Conservation (phyloP, 2,113 vertebrate species). For the Cinclus mexicanus region DNA sequence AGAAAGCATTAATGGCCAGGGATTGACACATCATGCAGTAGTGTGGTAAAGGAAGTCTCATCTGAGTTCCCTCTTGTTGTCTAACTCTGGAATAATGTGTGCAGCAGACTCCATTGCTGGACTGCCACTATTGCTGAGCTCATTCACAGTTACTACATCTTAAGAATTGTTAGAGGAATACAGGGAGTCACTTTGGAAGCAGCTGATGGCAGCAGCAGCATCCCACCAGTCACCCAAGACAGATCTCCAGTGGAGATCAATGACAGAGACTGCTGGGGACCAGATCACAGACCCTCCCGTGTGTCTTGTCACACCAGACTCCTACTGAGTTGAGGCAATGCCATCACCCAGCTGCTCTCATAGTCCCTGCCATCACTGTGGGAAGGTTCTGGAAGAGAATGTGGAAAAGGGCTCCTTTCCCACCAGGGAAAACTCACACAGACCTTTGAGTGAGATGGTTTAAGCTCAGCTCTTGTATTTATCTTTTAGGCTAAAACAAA, state of each 20-base stretch:
- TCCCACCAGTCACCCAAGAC: neutral
- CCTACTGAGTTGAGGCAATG: neutral
- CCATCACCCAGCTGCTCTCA: neutral
- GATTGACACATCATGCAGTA: neutral
- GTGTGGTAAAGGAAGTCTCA: neutral
- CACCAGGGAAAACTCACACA: neutral
- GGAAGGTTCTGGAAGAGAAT: neutral
- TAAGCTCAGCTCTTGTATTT: neutral
- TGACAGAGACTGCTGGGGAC: neutral
- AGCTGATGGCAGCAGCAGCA: neutral
- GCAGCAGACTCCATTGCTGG: rapidly evolving
- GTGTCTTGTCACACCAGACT: neutral
- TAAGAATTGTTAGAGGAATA: neutral
- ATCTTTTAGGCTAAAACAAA: neutral
- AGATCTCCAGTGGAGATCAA: neutral
- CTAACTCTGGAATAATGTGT: neutral
- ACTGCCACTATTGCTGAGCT: neutral
- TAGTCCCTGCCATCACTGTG: neutral
- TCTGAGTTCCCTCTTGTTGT: neutral
- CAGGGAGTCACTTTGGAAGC: neutral
- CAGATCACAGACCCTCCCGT: neutral
- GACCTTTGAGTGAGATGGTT: neutral
- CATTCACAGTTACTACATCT: neutral
- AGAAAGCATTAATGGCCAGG: neutral
- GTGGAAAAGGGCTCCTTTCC: neutral